Evolutionary conservation across 2,888 invertebrate species (phyloP), one percentile per base, ranked within the genome.

Genomic region (Drosophila robusta): DNA sequence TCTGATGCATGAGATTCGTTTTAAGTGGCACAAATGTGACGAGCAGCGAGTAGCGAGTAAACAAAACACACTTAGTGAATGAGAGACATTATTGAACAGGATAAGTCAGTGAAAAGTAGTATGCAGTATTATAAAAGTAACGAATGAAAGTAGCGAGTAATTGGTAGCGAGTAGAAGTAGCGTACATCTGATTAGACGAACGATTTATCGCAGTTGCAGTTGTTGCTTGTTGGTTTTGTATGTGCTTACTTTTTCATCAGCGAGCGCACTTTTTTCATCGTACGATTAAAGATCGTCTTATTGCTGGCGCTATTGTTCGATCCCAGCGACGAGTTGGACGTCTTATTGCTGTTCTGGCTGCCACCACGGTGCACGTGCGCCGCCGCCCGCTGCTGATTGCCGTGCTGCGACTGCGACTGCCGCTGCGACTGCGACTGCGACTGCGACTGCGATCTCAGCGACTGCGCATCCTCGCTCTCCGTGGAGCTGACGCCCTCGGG

Each of bases 201-300:
- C 51, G 56, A 52, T 70, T 62, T 47, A 18, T 76, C 58, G 55
- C 57, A 52, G 42, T 51, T 60, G 29, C 41, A 29, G 34, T 34
- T 45, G 41, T 44, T 44, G 45, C 18, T 46, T 57, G 51, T 61
- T 65, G 36, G 6, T 51, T 61, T 39, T 26, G 14, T 22, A 45
- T 54, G 58, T 90, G 91, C 92, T 92, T 92, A 93, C 91, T 93
- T 93, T 90, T 93, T 93, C 73, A 95, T 96, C 91, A 96, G 93
- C 93, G 95, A 95, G 93, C 95, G 95, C 92, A 96, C 95, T 94
- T 96, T 96, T 93, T 95, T 96, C 84, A 96, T 95, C 93, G 96
- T 96, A 92, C 95, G 94, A 94, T 97, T 96, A 95, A 97, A 96
- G 92, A 97, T 96, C 92, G 96, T 96, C 91, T 95, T 82, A 58